Conservation (phyloP, 2,797 vertebrate genomes). For the Crotalus adamanteus region DNA sequence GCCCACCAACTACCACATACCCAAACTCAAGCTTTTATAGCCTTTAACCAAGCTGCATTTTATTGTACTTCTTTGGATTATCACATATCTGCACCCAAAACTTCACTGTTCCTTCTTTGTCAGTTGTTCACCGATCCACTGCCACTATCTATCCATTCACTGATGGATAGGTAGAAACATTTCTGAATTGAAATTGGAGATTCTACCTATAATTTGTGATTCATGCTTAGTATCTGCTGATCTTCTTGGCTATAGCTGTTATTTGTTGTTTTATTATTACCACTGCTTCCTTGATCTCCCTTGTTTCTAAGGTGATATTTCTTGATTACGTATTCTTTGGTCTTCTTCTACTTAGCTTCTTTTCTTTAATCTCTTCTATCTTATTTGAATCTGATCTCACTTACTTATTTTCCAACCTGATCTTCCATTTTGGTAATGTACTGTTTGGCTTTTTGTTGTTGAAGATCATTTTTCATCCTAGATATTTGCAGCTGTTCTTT, state of each 20-base stretch:
- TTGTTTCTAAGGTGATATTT: background rate
- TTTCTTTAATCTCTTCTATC: background rate
- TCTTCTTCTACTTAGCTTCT: background rate
- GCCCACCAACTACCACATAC: background rate
- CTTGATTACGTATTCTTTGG: background rate
- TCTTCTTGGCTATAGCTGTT: background rate
- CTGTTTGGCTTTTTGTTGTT: background rate
- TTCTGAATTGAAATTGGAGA: background rate
- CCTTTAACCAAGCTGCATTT: background rate
- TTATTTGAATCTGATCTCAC: background rate
- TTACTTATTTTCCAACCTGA: background rate
- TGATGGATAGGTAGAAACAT: background rate
- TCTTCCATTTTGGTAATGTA: background rate
- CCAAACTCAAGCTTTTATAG: background rate
- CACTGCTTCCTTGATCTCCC: background rate
- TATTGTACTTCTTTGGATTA: background rate
- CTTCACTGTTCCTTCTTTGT: background rate
- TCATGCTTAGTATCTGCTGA: too few relatives aligned
- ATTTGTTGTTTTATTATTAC: background rate
- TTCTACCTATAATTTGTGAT: background rate
- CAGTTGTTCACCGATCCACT: background rate
- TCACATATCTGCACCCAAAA: background rate
- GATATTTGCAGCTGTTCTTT: background rate
- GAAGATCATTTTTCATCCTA: background rate
- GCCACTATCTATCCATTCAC: background rate